Conservation (phyloP, 2,113 vertebrate genomes). For the Lampris megalopsis region DNA sequence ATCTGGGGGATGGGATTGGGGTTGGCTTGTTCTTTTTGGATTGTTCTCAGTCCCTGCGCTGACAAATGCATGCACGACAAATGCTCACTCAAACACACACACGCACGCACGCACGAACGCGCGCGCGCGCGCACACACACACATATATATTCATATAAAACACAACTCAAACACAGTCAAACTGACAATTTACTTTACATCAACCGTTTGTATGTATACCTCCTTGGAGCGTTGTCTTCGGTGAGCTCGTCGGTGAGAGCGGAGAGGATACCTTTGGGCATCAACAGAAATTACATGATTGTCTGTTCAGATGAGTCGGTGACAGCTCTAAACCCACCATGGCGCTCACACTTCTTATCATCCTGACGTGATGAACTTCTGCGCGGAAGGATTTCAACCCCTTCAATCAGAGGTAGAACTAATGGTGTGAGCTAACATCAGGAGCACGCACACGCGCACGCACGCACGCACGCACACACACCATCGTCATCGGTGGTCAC, state of each 20-base stretch:
- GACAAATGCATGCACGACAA: conserved; percentile 41
- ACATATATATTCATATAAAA: not conserved
- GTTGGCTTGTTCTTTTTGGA: conserved; percentile 70
- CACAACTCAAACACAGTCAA: not conserved
- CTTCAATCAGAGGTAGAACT: too few relatives aligned
- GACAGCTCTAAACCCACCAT: conserved; percentile 34
- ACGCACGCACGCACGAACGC: not conserved
- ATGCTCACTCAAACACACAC: conserved; percentile 31
- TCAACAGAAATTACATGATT: conserved; percentile 56
- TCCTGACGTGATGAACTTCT: conserved; percentile 35
- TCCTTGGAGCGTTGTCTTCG: not conserved
- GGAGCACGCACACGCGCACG: too few relatives aligned
- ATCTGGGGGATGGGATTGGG: conserved; percentile 74
- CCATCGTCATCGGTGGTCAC: too few relatives aligned
- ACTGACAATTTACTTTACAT: not conserved
- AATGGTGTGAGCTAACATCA: too few relatives aligned
- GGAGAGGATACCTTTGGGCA: conserved; percentile 25
- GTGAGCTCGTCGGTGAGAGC: conserved; percentile 10
- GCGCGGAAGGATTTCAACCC: too few relatives aligned
- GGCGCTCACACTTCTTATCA: conserved; percentile 41
- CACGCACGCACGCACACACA: too few relatives aligned
- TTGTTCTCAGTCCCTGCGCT: conserved; percentile 57
- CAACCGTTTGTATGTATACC: not conserved
- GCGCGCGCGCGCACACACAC: not conserved
- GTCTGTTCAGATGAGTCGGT: conserved; percentile 44